Evolutionary conservation across 2,113 vertebrate genomes (phyloP).

Genomic region (Protobothrops mucrosquamatus): DNA sequence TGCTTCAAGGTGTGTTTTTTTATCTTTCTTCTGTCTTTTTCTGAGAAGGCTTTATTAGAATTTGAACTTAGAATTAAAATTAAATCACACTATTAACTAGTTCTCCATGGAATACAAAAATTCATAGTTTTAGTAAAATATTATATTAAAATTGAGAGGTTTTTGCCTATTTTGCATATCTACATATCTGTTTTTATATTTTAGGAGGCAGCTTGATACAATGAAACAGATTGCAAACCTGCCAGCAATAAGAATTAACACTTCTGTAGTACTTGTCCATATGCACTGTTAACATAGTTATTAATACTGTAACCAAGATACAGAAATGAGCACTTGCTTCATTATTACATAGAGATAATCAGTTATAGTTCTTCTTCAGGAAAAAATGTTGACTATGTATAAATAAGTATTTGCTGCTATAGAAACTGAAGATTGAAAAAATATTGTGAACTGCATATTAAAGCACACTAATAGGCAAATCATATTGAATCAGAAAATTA

Average conservation of each 20-base stretch:
- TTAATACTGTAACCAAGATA: constrained; percentile 6
- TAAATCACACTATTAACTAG: neutral
- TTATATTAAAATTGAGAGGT: constrained; percentile 29
- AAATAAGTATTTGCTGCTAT: neutral
- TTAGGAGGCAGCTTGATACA: constrained; percentile 25
- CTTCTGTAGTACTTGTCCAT: constrained; percentile 4
- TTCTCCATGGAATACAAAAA: constrained; percentile 4
- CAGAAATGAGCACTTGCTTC: constrained; percentile 28
- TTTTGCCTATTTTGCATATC: constrained; percentile 47
- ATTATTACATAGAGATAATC: constrained; percentile 11
- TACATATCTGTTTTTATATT: constrained; percentile 43
- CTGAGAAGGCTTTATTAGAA: neutral
- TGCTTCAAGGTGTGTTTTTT: neutral
- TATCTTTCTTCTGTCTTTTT: neutral
- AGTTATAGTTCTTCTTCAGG: neutral
- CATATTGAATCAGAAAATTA: neutral
- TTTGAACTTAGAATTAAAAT: neutral
- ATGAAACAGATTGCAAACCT: constrained; percentile 27
- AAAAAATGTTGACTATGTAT: neutral
- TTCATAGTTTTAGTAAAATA: constrained; percentile 18
- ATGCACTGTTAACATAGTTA: constrained; percentile 10
- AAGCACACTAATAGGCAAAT: neutral
- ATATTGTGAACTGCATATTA: neutral
- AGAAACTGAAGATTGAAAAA: neutral
- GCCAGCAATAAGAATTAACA: constrained; percentile 30